These are phyloP conservation scores for Drymonia ruficornis DNA, from an alignment of 2,888 invertebrate genomes.

Conservation along the genomic window DNA sequence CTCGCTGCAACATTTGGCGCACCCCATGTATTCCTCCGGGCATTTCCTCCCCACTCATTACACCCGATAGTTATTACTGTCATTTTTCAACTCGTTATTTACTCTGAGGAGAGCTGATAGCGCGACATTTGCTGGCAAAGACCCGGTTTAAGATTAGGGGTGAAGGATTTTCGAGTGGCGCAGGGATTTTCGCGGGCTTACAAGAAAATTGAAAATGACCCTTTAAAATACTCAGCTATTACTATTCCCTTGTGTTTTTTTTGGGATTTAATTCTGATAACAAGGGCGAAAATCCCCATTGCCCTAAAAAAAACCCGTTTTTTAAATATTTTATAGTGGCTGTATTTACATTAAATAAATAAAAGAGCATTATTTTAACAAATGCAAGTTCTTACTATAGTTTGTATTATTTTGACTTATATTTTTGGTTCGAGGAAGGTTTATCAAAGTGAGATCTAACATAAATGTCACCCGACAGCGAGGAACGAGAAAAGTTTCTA, in stretches of 20 bases:
- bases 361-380: too few relatives aligned
- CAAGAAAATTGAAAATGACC: constrained; percentile 77
- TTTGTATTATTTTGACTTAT: constrained; percentile 10
- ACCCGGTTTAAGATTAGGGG: constrained; percentile 72
- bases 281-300: constrained; percentile 15
- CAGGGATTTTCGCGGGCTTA: constrained; percentile 66
- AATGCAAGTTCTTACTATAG: constrained; percentile 6
- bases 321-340: too few relatives aligned
- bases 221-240: constrained; percentile 57
- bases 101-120: constrained; percentile 82
- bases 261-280: constrained; percentile 43
- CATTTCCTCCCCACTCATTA: constrained; percentile 82
- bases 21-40: constrained; percentile 80
- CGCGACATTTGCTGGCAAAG: constrained; percentile 77
- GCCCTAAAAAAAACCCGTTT: neutral
- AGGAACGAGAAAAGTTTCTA: constrained; percentile 59
- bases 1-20: constrained; percentile 76
- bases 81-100: constrained; percentile 85
- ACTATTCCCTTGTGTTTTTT: constrained; percentile 48
- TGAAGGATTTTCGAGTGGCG: constrained; percentile 59
- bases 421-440: constrained; percentile 33
- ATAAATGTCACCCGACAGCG: constrained; percentile 59
- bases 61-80: constrained; percentile 83
- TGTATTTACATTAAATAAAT: too few relatives aligned
- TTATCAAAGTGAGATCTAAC: constrained; percentile 64